A percentile compares a stretch with the other conserved stretches of the same genome.
phyloP scores from a whole-genome alignment of 2,113 vertebrate genomes.

The Rhynchomys soricoides region DNA sequence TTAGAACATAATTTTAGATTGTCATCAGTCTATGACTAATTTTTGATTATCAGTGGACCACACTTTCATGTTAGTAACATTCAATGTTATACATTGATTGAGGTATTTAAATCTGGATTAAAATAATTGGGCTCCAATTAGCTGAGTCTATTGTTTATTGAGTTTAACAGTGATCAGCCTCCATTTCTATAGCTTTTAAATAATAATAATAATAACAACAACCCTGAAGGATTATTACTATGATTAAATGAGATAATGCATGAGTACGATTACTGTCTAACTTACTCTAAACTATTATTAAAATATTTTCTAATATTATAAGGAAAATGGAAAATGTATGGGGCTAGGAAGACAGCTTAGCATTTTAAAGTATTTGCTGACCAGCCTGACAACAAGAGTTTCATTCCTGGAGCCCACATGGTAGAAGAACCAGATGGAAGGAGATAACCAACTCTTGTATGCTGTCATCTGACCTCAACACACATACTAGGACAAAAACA shows the following conservation, averaged over 20 bases:
- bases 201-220: background rate
- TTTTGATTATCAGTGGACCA: background rate
- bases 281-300: background rate
- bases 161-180: background rate
- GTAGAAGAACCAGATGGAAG: background rate
- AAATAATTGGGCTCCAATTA: background rate
- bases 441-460: background rate
- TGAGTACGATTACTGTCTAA: background rate
- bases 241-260: background rate
- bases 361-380: background rate
- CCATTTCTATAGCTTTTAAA: background rate
- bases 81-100: background rate
- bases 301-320: background rate
- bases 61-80: background rate
- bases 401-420: background rate
- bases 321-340: background rate
- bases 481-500: background rate
- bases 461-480: background rate
- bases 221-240: background rate
- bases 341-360: background rate
- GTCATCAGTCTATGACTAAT: background rate
- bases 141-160: background rate
- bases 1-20: background rate
- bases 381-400: background rate
- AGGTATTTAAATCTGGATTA: background rate